Evolutionary conservation across 1,140 invertebrate species (phyloP), one percentile per base, ranked within the genome.

Genomic region (Drosophila lini): DNA sequence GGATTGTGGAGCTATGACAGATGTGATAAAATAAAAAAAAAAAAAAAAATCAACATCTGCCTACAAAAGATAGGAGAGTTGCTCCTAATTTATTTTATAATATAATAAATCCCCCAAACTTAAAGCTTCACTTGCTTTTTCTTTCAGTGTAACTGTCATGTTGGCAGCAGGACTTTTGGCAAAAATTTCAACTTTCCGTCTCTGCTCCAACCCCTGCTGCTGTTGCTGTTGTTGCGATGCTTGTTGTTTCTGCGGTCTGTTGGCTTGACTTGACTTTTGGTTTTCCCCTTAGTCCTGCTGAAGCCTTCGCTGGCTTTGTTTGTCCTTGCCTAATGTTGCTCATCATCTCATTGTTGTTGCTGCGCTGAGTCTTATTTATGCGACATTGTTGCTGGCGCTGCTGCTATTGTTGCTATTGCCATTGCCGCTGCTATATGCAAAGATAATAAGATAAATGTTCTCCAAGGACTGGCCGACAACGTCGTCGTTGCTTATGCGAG

Each of bases 361-460:
- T 65, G 70, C 68, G 76, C 84, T 89, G 84, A 88, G 83, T 88
- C 83, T 88, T 89, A 88, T 88, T 88, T 88, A 88, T 88, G 83
- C 80, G 81, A 77, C 74, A 61, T 69, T 77, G 48, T 77, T 77
- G 62, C 41, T 73, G 57, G 55, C 77, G 63, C 56, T 74, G 65
- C 50, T 67, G 50, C 57, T 70, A 59, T 57, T 71, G 50, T 68
- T 64, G 59, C 25, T 61, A n/a, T 25, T 68, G 53, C n/a, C 57
- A 60, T 50, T 62, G 77, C 47, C 62, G 60, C 53, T 61, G 81
- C 78, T 85, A 71, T 86, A 85, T 85, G 84, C 84, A 88, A 88
- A 88, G 83, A 88, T 88, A 88, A 88, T 88, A 88, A 88, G 83
- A 88, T 88, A 88, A 88, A 88, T 88, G 83, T 88, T 88, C 83